A percentile compares a stretch with the other conserved stretches of the same genome.
Evolutionary conservation across 1,140 invertebrate species (phyloP).

Genomic region (Drosophila erecta): DNA sequence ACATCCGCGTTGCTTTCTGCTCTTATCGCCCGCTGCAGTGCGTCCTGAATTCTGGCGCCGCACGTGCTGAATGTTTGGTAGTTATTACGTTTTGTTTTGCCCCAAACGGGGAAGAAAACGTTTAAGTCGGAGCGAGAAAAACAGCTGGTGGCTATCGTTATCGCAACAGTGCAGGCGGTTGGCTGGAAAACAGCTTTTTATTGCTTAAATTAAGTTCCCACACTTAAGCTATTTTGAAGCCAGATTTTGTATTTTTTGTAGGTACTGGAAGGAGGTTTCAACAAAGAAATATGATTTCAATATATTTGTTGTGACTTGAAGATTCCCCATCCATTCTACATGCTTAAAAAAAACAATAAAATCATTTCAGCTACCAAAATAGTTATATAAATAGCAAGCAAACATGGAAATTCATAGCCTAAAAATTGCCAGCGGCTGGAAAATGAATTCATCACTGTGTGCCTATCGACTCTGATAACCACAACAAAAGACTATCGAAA

Average conservation of each 20-base stretch:
- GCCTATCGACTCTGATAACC: slow-evolving; percentile 22
- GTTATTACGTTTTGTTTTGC: slow-evolving; percentile 12
- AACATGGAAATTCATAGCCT: neutral
- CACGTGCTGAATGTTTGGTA: slow-evolving; percentile 11
- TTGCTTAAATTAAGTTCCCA: neutral
- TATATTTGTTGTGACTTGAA: too few species aligned
- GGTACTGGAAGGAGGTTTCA: too few species aligned
- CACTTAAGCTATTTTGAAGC: neutral
- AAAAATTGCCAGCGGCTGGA: neutral
- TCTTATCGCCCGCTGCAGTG: neutral
- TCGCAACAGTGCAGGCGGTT: neutral
- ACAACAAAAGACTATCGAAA: slow-evolving; percentile 28
- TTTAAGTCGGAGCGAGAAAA: slow-evolving; percentile 1
- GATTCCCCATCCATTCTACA: too few species aligned
- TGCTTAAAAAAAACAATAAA: too few species aligned
- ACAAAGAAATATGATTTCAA: too few species aligned
- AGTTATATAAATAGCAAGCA: neutral
- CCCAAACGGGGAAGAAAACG: neutral
- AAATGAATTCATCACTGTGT: neutral
- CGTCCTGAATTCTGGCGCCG: neutral
- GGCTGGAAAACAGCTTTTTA: slow-evolving; percentile 1
- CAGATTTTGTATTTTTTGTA: neutral
- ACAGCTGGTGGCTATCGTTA: slow-evolving; percentile 13
- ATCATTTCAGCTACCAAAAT: neutral
- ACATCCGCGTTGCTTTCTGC: neutral